Percentiles rank a stretch among this genome's conserved stretches.
Evolutionary conservation across 2,797 vertebrate genomes (phyloP).

Genomic region (Peromyscus eremicus): DNA sequence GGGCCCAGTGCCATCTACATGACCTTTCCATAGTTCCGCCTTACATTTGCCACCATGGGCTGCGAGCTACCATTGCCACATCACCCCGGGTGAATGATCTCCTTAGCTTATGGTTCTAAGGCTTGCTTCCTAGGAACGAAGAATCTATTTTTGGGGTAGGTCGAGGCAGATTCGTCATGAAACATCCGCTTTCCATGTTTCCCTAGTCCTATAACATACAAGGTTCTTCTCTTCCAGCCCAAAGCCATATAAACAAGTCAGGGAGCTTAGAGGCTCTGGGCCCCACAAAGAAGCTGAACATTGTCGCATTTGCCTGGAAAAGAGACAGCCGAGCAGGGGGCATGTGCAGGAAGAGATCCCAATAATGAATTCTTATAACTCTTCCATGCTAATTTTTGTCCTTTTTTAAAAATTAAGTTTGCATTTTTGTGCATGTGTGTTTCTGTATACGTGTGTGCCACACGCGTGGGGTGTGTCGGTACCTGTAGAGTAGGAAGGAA

Average conservation of each 20-base stretch:
- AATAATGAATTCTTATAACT: background rate
- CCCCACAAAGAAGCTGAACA: background rate
- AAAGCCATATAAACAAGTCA: background rate
- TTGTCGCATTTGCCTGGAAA: background rate
- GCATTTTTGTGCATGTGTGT: background rate
- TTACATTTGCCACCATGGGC: background rate
- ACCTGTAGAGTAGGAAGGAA: background rate
- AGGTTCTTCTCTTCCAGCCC: background rate
- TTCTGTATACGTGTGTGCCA: background rate
- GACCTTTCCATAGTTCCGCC: background rate
- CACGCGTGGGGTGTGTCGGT: background rate
- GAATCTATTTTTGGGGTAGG: background rate
- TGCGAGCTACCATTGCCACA: background rate
- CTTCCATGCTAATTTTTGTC: background rate
- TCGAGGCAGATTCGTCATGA: background rate
- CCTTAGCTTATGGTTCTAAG: background rate
- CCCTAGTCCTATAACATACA: background rate
- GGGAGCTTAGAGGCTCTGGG: background rate
- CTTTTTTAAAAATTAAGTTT: background rate
- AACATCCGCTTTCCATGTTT: background rate
- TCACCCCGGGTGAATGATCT: background rate
- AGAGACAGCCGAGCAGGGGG: background rate
- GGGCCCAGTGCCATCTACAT: accelerated
- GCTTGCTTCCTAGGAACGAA: background rate
- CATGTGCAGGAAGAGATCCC: background rate